These are phyloP conservation scores for Adineta ricciae DNA, from an alignment of 2,888 invertebrate genomes.

Conservation along the genomic window DNA sequence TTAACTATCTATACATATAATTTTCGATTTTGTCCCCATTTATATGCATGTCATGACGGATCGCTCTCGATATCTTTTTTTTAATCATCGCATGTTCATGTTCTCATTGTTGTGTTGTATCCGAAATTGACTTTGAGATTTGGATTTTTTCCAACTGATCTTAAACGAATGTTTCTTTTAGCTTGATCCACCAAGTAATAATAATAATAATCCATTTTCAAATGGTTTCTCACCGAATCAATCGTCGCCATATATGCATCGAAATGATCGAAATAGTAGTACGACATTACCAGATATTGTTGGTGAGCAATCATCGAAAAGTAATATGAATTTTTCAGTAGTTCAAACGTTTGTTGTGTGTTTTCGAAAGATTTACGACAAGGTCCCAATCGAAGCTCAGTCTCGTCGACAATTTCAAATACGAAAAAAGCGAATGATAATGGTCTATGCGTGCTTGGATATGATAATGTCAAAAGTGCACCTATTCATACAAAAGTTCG, in stretches of 20 bases:
- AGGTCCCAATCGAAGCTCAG: neutral
- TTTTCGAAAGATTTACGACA: neutral
- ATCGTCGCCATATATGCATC: neutral
- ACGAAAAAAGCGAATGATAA: neutral
- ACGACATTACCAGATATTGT: constrained; percentile 14
- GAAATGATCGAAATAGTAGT: neutral
- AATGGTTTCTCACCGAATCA: neutral
- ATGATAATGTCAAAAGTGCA: neutral
- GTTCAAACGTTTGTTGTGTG: neutral
- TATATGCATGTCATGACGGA: neutral
- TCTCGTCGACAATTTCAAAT: neutral
- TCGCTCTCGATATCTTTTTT: neutral
- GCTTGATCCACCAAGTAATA: neutral
- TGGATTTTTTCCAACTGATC: neutral
- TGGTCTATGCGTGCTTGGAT: neutral
- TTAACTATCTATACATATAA: neutral
- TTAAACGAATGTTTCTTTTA: neutral
- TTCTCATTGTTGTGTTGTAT: neutral
- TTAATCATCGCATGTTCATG: neutral
- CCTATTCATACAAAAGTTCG: neutral
- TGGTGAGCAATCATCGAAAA: neutral
- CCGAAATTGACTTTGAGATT: neutral
- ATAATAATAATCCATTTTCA: neutral
- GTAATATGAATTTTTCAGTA: neutral
- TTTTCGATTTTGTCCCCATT: neutral